phyloP scores from a whole-genome alignment of 2,888 invertebrate species.

The Barypeithes pellucidus region DNA sequence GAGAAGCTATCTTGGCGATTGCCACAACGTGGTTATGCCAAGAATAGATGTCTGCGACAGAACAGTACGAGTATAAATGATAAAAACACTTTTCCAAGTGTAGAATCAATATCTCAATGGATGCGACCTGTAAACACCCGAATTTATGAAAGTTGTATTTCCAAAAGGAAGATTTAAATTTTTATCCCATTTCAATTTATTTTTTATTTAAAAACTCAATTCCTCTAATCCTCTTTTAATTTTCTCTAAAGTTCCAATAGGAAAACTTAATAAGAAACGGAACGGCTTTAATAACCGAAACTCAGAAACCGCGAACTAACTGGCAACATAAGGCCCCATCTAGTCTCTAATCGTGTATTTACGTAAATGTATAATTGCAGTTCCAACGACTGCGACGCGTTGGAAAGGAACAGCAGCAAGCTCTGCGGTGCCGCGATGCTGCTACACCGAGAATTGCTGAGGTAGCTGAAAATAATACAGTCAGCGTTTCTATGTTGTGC shows the following conservation, averaged over 20 bases:
- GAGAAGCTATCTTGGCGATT: too few species aligned
- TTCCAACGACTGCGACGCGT: slow-evolving; percentile 24
- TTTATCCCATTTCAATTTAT: not conserved
- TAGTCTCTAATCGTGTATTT: slow-evolving; percentile 42
- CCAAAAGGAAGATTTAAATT: not conserved
- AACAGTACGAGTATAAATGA: too few species aligned
- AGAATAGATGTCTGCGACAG: too few species aligned
- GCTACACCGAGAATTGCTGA: slow-evolving; percentile 38
- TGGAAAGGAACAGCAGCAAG: slow-evolving; percentile 35
- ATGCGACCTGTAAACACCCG: too few species aligned
- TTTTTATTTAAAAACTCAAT: not conserved
- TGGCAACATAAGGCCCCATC: slow-evolving; percentile 22
- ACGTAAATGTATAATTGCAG: slow-evolving; percentile 44
- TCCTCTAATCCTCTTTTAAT: slow-evolving; percentile 2
- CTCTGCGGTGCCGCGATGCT: slow-evolving; percentile 38
- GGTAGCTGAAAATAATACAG: slow-evolving; percentile 37
- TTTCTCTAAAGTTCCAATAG: slow-evolving; percentile 1
- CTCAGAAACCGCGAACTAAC: slow-evolving; percentile 23
- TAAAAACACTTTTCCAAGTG: too few species aligned
- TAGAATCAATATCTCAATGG: too few species aligned
- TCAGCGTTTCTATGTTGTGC: slow-evolving; percentile 25
- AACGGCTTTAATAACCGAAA: slow-evolving; percentile 7
- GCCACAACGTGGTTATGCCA: too few species aligned
- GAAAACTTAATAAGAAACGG: slow-evolving; percentile 11
- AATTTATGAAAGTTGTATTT: not conserved